Evolutionary conservation across 2,888 invertebrate genomes (phyloP).

Genomic region (Epicampocera succincta): DNA sequence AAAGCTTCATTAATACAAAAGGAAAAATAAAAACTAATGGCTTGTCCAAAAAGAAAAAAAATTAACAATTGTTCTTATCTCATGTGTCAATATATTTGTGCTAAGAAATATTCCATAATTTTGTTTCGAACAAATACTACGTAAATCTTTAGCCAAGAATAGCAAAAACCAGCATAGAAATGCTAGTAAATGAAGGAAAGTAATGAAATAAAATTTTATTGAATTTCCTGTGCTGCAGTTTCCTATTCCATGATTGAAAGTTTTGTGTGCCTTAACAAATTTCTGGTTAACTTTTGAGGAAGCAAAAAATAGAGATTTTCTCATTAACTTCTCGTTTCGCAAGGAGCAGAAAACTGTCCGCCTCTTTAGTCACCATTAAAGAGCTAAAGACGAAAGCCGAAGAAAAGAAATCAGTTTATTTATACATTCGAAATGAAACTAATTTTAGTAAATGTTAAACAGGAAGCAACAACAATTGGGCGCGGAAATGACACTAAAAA

Average conservation of each 20-base stretch:
- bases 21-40: constrained; percentile 65
- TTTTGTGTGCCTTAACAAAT: constrained; percentile 57
- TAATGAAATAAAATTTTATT: constrained; percentile 67
- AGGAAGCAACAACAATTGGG: constrained; percentile 76
- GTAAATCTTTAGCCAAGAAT: constrained; percentile 7
- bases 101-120: constrained; percentile 1
- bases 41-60: constrained; percentile 26
- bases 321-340: constrained; percentile 32
- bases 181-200: constrained; percentile 61
- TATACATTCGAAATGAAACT: not conserved
- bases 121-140: not conserved
- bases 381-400: constrained; percentile 20
- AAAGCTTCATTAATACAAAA: constrained; percentile 15
- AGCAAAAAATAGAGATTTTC: constrained; percentile 20
- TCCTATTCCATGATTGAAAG: constrained; percentile 35
- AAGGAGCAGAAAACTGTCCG: constrained; percentile 32
- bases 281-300: constrained; percentile 29
- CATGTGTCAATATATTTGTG: constrained; percentile 58
- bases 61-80: not conserved
- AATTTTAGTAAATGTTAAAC: constrained; percentile 32
- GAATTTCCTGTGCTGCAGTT: constrained; percentile 61
- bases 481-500: constrained; percentile 77
- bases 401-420: constrained; percentile 12
- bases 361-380: constrained; percentile 27
- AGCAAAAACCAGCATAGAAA: constrained; percentile 25